Conservation (phyloP, 53 echinoderm and acorn worm genomes). For the Patiria pectinifera region DNA sequence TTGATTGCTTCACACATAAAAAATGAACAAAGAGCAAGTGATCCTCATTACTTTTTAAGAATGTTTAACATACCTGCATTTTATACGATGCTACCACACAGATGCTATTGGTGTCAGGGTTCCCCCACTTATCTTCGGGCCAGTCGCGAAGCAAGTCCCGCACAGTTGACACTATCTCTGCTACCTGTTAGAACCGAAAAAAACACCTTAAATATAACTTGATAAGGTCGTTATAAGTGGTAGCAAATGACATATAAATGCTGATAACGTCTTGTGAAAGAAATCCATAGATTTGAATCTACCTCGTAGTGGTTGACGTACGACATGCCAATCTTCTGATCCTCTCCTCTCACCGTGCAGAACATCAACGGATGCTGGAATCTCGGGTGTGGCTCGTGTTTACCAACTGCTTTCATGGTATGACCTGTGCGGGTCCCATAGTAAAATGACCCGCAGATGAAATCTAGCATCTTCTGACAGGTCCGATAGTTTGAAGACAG, state of each 20-base stretch:
- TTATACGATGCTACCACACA: slow-evolving; percentile 87
- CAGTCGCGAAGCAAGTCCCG: slow-evolving; percentile 70
- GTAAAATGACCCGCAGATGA: slow-evolving; percentile 66
- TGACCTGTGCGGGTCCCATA: background rate
- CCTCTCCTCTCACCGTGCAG: slow-evolving; percentile 79
- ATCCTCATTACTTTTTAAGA: too few species aligned
- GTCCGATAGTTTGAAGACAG: slow-evolving; percentile 89
- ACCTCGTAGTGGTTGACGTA: slow-evolving; percentile 72
- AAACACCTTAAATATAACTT: background rate
- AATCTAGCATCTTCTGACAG: slow-evolving; percentile 69
- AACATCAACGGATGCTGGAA: slow-evolving; percentile 80
- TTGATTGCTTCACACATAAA: too few species aligned
- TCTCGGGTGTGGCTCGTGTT: slow-evolving; percentile 1
- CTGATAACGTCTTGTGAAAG: background rate
- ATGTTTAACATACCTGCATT: slow-evolving; percentile 76
- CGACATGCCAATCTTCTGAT: slow-evolving; percentile 80
- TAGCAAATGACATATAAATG: too few species aligned
- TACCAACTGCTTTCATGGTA: slow-evolving; percentile 15
- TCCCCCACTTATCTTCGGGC: slow-evolving; percentile 77
- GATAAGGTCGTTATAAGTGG: too few species aligned
- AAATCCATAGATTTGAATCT: background rate
- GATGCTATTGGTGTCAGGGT: slow-evolving; percentile 59
- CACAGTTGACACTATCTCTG: slow-evolving; percentile 61
- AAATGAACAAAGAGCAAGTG: too few species aligned
- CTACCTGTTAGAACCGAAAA: background rate